Conservation (phyloP, 2,797 vertebrate species). For the Muraenolepis orangiensis region DNA sequence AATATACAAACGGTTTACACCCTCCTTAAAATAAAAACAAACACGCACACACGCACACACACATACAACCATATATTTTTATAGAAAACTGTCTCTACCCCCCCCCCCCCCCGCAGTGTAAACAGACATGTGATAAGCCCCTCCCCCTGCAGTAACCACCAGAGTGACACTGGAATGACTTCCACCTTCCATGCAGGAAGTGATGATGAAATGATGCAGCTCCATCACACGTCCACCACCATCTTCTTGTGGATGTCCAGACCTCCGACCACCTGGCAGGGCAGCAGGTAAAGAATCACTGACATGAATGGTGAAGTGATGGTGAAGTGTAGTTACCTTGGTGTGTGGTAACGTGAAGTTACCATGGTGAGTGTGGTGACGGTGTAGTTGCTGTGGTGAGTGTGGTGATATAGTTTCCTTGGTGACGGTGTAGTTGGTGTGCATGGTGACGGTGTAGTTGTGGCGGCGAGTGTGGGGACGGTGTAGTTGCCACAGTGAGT, state of each 20-base stretch:
- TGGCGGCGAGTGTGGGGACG: not conserved
- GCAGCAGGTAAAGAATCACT: conserved; percentile 4
- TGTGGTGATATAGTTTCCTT: no score
- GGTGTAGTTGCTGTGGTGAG: not conserved
- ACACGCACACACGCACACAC: not conserved
- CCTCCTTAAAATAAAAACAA: not conserved
- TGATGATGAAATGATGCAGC: not conserved
- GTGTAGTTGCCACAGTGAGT: not conserved
- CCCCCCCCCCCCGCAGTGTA: not conserved
- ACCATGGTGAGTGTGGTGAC: not conserved
- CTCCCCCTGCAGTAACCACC: conserved; percentile 17
- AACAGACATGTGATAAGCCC: conserved; percentile 2
- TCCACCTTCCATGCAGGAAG: not conserved
- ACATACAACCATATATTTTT: not conserved
- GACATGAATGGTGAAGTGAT: not conserved
- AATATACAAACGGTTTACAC: conserved; percentile 4
- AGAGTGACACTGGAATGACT: conserved; percentile 12
- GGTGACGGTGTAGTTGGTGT: no score
- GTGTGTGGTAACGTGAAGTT: not conserved
- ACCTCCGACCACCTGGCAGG: conserved; percentile 85
- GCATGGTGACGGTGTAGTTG: no score
- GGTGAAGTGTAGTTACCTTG: not conserved
- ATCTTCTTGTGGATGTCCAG: conserved; percentile 98
- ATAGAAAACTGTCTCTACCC: not conserved
- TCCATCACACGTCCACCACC: conserved; percentile 92